Percentiles rank a stretch among this genome's conserved stretches.
Conservation (phyloP, 2,113 vertebrate species). For the Cyphomyrus plagiostoma region DNA sequence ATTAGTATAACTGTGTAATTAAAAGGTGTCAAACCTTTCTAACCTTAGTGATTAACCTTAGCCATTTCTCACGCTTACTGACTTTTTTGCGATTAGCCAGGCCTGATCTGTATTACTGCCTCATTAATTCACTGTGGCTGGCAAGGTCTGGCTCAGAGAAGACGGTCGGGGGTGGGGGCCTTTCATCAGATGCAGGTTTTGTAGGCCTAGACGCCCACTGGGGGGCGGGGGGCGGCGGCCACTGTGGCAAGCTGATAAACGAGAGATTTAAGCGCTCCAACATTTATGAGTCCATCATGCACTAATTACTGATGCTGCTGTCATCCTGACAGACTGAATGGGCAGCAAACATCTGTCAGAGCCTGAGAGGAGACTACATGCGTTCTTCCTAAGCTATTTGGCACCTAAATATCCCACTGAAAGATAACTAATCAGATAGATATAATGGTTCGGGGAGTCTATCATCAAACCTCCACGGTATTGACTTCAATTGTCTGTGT, state of each 20-base stretch:
- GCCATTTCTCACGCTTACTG: background rate
- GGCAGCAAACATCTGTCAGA: slow-evolving; percentile 34
- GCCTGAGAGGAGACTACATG: background rate
- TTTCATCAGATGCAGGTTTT: slow-evolving; percentile 67
- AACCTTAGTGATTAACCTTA: background rate
- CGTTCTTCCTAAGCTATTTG: background rate
- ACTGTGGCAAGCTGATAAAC: slow-evolving; percentile 74
- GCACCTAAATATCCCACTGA: background rate
- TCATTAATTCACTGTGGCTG: slow-evolving; percentile 55
- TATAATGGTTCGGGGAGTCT: background rate
- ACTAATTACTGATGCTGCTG: slow-evolving; percentile 64
- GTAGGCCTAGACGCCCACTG: slow-evolving; percentile 55
- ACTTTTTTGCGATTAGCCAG: background rate
- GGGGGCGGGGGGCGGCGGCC: slow-evolving; percentile 63
- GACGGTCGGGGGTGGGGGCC: slow-evolving; percentile 21
- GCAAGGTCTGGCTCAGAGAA: slow-evolving; percentile 44
- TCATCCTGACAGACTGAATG: slow-evolving; percentile 60
- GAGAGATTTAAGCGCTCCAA: slow-evolving; percentile 75
- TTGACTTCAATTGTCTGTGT: background rate
- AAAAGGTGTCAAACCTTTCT: background rate
- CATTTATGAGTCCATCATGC: slow-evolving; percentile 73
- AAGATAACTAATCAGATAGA: background rate
- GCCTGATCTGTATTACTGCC: background rate
- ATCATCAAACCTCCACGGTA: background rate
- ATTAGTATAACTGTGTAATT: background rate